These are phyloP conservation scores for Pharmacophagus antenor DNA, from an alignment of 2,888 invertebrate species.

Conservation along the genomic window DNA sequence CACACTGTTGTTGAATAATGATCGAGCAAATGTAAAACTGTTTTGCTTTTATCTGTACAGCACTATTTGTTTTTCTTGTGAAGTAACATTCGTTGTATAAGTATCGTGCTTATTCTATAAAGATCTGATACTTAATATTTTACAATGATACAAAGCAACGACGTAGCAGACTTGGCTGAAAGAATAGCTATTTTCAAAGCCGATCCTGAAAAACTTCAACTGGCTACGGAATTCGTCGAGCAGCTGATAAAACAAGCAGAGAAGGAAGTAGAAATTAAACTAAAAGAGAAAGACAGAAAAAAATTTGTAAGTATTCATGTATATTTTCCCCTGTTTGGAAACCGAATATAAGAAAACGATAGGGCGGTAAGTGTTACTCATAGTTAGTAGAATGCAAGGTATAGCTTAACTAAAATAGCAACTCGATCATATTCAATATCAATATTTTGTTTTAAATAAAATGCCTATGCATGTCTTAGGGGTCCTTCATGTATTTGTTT, in stretches of 20 bases:
- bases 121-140: slow-evolving; percentile 19
- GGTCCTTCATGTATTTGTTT: neutral
- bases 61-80: neutral
- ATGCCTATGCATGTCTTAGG: slow-evolving; percentile 20
- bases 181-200: slow-evolving; percentile 81
- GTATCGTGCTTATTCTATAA: slow-evolving; percentile 5
- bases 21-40: neutral
- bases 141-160: slow-evolving; percentile 69
- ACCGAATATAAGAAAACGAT: slow-evolving; percentile 61
- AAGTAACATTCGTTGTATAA: neutral
- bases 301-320: slow-evolving; percentile 80
- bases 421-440: slow-evolving; percentile 35
- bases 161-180: slow-evolving; percentile 63
- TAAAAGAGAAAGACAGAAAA: slow-evolving; percentile 80
- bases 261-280: slow-evolving; percentile 80
- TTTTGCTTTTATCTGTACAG: slow-evolving; percentile 31
- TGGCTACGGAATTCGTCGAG: slow-evolving; percentile 81
- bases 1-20: neutral
- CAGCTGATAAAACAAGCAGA: slow-evolving; percentile 82
- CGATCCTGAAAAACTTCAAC: slow-evolving; percentile 81
- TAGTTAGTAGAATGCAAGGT: slow-evolving; percentile 63
- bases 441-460: slow-evolving; percentile 11
- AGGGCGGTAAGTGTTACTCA: slow-evolving; percentile 76
- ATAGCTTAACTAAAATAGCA: slow-evolving; percentile 64
- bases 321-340: slow-evolving; percentile 70